Evolutionary conservation across 1,140 invertebrate species (phyloP).

Genomic region (Solenopsis invicta): DNA sequence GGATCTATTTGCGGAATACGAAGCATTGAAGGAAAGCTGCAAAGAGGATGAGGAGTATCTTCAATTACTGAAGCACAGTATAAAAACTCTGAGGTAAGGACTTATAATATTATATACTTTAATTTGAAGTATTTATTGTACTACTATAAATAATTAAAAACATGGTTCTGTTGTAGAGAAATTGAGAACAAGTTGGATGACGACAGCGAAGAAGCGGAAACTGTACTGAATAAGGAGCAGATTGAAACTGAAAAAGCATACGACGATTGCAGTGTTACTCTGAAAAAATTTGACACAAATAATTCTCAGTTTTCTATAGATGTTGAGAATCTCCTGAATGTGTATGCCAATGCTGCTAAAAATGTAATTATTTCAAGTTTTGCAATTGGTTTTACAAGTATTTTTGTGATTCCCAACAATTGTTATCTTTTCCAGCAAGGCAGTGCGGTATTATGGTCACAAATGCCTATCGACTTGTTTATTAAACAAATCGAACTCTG

Average conservation of each 20-base stretch:
- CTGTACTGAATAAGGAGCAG: constrained; percentile 74
- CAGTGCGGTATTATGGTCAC: constrained; percentile 78
- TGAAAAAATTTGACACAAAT: constrained; percentile 78
- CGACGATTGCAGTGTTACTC: constrained; percentile 73
- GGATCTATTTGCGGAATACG: constrained; percentile 67
- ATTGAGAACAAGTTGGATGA: constrained; percentile 79
- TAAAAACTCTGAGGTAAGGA: constrained; percentile 80
- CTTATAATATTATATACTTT: constrained; percentile 16
- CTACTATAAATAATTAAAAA: constrained; percentile 19
- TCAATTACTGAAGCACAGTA: constrained; percentile 76
- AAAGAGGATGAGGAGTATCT: constrained; percentile 79
- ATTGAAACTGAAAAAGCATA: constrained; percentile 78
- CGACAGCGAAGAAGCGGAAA: constrained; percentile 79
- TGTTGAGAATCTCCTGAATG: constrained; percentile 76
- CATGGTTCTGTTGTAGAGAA: constrained; percentile 73
- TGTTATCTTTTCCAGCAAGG: constrained; percentile 78
- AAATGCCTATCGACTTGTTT: constrained; percentile 82
- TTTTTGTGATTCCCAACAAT: not conserved
- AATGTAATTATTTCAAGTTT: constrained; percentile 74
- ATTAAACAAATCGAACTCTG: constrained; percentile 83
- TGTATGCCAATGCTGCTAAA: constrained; percentile 79
- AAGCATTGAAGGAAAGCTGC: constrained; percentile 78
- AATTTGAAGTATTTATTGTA: not conserved
- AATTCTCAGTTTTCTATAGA: constrained; percentile 77
- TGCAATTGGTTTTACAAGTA: not conserved